Evolutionary conservation across 2,113 vertebrate species (phyloP), one percentile per base, ranked within the genome.

Genomic region (Syngnathus typhle): DNA sequence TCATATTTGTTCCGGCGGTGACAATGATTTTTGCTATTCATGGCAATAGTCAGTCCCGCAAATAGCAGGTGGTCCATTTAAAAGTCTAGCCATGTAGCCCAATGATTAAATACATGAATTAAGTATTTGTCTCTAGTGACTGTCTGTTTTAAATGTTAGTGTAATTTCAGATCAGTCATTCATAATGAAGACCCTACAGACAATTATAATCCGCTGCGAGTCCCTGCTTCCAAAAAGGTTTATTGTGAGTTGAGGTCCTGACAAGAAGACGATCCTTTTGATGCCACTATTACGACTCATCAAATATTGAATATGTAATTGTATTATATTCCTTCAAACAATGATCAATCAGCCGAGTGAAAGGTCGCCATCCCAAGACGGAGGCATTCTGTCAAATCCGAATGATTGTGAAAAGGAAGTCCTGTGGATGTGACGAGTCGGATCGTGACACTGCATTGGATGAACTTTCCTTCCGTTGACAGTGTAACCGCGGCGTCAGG

Each of bases 401-500:
- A 19, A n/a, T 56, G 73, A 68, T 82, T 69, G 72, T 79, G 55
- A 74, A 76, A 70, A 72, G 63, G 52, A 5, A 38, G 47, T 66
- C 69, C 67, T 75, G 52, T 11, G 36, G 69, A 75, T 65, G 36
- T 74, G 84, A 81, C 77, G 75, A 68, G 64, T 74, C 63, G 43
- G 65, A 67, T 70, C 61, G 70, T 68, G 72, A 77, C 78, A 75
- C 63, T 65, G 62, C 77, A 82, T 58, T 65, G 68, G 67, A 70
- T 81, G 72, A 58, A 9, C 72, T 75, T 77, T 67, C 73, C 66
- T 66, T 64, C 71, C 23, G 47, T 72, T 82, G 77, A 68, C 71
- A 70, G 71, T 64, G 69, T 49, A 69, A 80, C 73, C 64, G 71
- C 52, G 56, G 56, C 75, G 79, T 82, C 82, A 72, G 63, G 75